phyloP scores from a whole-genome alignment of 2,113 vertebrate genomes.

The Henicopernis longicauda region DNA sequence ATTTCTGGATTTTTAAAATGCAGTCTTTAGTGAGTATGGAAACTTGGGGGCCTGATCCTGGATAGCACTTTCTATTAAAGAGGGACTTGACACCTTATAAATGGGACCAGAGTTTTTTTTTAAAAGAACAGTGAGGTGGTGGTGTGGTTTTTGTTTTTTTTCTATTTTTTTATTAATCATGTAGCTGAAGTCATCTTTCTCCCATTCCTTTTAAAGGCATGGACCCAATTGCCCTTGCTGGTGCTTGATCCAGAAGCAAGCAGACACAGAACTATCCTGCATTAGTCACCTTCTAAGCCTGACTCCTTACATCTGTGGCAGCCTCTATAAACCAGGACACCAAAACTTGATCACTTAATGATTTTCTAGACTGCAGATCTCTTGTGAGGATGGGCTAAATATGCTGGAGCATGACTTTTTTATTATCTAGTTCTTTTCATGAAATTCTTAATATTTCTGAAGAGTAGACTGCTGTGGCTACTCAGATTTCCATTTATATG shows the following conservation, averaged over 20 bases:
- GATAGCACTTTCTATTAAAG: not conserved
- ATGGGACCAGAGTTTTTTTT: not conserved
- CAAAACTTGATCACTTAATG: not conserved
- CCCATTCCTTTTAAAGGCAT: not conserved
- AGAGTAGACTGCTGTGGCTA: not conserved
- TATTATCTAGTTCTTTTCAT: not conserved
- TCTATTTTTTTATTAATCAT: not conserved
- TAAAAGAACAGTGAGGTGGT: not conserved
- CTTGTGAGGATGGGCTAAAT: not conserved
- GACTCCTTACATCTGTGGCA: not conserved
- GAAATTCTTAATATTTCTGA: not conserved
- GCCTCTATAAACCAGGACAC: not conserved
- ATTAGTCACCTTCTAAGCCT: not conserved
- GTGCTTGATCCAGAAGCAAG: not conserved
- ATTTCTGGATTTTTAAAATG: not conserved
- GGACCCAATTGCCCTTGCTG: not conserved
- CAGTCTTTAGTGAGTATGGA: not conserved
- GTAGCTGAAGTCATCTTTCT: not conserved
- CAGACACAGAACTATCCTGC: not conserved
- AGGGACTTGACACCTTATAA: rapidly evolving
- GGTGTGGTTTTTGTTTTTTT: not conserved
- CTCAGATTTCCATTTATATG: not conserved
- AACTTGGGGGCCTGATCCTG: not conserved
- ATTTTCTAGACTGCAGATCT: not conserved
- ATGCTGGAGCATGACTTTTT: not conserved